phyloP scores from a whole-genome alignment of 2,888 invertebrate genomes.

The Rotaria macrura region DNA sequence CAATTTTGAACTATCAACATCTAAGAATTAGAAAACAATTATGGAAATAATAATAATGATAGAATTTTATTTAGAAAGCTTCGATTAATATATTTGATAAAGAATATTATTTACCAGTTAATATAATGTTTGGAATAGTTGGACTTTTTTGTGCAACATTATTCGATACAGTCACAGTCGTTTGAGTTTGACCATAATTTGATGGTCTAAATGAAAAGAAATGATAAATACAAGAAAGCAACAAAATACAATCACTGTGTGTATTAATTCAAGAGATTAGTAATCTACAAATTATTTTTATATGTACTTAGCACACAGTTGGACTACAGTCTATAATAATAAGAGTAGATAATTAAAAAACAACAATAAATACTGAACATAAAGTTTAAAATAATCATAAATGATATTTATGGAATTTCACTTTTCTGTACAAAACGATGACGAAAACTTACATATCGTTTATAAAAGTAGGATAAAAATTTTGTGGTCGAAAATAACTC shows the following conservation, averaged over 20 bases:
- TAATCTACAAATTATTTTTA: background rate
- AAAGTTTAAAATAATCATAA: no score
- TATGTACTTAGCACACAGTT: background rate
- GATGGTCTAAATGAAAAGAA: background rate
- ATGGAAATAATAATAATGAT: no score
- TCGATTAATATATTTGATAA: no score
- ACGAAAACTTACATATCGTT: background rate
- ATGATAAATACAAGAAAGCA: background rate
- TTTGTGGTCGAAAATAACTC: background rate
- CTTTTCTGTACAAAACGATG: background rate
- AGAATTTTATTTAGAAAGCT: background rate
- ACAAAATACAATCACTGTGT: background rate
- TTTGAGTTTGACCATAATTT: background rate
- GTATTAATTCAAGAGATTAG: background rate
- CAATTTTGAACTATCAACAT: constrained; percentile 10
- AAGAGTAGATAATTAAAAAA: background rate
- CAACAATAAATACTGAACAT: no score
- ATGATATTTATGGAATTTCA: no score
- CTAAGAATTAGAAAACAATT: background rate
- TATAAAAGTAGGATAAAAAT: background rate
- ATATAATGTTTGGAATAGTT: constrained; percentile 15
- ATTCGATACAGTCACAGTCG: background rate
- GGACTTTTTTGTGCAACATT: background rate
- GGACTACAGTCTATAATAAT: background rate
- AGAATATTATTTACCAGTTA: background rate